phyloP scores from a whole-genome alignment of 53 echinoderm and acorn worm species.

The Luidia sarsii region DNA sequence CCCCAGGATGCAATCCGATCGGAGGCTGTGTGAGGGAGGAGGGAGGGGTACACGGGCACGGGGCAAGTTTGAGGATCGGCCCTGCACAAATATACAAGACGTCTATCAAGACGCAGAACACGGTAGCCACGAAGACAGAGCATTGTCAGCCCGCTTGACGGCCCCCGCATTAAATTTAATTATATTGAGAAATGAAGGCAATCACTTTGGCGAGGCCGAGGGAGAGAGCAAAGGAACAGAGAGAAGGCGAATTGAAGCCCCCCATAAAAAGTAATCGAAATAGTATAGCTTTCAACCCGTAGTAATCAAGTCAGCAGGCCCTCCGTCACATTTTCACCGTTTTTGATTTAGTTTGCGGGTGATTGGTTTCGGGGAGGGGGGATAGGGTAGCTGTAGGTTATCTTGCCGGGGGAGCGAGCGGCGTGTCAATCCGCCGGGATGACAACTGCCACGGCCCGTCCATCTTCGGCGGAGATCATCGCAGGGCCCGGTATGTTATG shows the following conservation, averaged over 20 bases:
- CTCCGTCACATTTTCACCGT: background rate
- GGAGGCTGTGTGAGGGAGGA: background rate
- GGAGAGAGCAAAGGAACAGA: slow-evolving; percentile 32
- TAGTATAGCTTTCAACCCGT: slow-evolving; percentile 53
- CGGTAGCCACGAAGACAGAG: slow-evolving; percentile 20
- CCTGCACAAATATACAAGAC: slow-evolving; percentile 51
- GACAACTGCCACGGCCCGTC: slow-evolving; percentile 30
- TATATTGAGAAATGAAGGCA: slow-evolving; percentile 62
- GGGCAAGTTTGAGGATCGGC: slow-evolving; percentile 2
- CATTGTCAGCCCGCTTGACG: slow-evolving; percentile 9
- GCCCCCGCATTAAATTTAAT: slow-evolving; percentile 42
- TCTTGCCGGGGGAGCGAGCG: background rate
- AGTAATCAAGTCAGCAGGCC: slow-evolving; percentile 45
- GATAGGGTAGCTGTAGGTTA: too few species aligned
- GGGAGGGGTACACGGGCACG: too few species aligned
- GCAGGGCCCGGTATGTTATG: too few species aligned
- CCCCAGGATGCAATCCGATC: background rate
- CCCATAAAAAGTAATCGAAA: slow-evolving; percentile 59
- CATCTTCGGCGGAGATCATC: slow-evolving; percentile 39
- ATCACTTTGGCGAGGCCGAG: slow-evolving; percentile 37
- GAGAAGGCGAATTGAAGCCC: too few species aligned
- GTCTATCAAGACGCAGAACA: slow-evolving; percentile 31
- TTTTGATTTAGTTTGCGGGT: slow-evolving; percentile 43
- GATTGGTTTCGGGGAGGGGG: background rate
- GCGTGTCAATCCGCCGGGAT: background rate